phyloP scores from a whole-genome alignment of 2,797 vertebrate genomes.

The Coreius guichenoti region DNA sequence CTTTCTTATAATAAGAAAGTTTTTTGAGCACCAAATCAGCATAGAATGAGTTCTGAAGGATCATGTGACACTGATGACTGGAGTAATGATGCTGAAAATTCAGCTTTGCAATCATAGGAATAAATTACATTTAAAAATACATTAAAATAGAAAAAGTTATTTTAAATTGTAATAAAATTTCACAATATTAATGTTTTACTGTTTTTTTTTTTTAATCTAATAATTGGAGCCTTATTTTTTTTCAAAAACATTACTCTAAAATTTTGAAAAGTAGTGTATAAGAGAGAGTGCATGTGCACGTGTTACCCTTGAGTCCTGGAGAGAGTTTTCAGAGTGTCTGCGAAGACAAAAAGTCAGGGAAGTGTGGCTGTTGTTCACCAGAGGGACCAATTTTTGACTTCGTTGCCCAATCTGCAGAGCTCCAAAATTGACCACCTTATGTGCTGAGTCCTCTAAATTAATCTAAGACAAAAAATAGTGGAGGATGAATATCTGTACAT shows the following conservation, averaged over 20 bases:
- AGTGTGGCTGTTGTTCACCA: conserved; percentile 82
- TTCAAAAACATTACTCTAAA: background rate
- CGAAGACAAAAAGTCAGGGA: conserved; percentile 77
- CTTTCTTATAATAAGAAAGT: background rate
- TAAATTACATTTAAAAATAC: background rate
- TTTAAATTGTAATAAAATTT: background rate
- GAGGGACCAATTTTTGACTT: conserved; percentile 75
- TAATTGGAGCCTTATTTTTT: background rate
- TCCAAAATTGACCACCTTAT: conserved; percentile 82
- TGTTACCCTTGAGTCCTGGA: conserved; percentile 79
- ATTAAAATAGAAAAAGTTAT: background rate
- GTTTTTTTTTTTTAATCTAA: background rate
- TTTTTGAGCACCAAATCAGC: background rate
- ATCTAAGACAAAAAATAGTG: conserved; percentile 72
- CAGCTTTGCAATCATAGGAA: background rate
- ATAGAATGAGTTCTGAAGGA: background rate
- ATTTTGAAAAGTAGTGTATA: no score
- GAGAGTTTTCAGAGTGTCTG: conserved; percentile 63
- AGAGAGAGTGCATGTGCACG: background rate
- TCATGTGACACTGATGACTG: background rate
- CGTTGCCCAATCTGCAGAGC: conserved; percentile 78
- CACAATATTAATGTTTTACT: background rate
- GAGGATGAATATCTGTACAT: background rate
- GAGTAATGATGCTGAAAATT: background rate
- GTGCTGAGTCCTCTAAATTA: conserved; percentile 79